Conservation (phyloP, 2,888 invertebrate genomes). For the Cheilosia pagana region DNA sequence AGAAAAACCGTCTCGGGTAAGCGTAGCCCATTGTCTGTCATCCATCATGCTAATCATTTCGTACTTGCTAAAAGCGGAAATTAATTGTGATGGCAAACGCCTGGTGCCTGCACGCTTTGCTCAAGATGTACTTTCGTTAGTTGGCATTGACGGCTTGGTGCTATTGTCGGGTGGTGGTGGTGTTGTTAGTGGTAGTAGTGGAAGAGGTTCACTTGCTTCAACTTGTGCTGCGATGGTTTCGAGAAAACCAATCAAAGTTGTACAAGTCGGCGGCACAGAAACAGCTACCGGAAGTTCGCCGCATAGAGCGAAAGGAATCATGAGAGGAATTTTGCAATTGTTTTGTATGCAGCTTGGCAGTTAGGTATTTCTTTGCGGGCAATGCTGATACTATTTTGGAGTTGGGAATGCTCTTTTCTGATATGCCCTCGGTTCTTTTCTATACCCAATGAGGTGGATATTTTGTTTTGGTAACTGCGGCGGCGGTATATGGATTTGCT, state of each 20-base stretch:
- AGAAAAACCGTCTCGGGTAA: conserved; percentile 27
- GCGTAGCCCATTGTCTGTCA: conserved; percentile 48
- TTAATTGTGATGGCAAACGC: conserved; percentile 72
- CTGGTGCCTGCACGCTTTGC: conserved; percentile 34
- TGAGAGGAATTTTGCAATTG: conserved; percentile 44
- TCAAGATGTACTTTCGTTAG: conserved; percentile 4
- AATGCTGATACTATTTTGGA: no score
- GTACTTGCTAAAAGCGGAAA: conserved; percentile 68
- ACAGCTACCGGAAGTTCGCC: conserved; percentile 31
- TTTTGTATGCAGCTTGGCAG: neutral
- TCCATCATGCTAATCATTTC: conserved; percentile 71
- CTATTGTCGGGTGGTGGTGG: neutral
- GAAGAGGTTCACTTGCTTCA: neutral
- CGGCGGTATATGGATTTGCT: no score
- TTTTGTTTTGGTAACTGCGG: no score
- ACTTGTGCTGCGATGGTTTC: conserved; percentile 17
- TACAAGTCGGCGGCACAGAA: conserved; percentile 8
- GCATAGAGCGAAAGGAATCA: neutral
- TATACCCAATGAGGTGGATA: no score
- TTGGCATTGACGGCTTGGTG: conserved; percentile 4
- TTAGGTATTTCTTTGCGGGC: no score
- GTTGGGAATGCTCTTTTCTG: no score
- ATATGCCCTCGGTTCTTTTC: no score
- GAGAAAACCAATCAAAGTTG: conserved; percentile 16
- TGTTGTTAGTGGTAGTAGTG: neutral